Conservation (phyloP, 2,888 invertebrate species). For the Sinopyrophorus schimmeli region DNA sequence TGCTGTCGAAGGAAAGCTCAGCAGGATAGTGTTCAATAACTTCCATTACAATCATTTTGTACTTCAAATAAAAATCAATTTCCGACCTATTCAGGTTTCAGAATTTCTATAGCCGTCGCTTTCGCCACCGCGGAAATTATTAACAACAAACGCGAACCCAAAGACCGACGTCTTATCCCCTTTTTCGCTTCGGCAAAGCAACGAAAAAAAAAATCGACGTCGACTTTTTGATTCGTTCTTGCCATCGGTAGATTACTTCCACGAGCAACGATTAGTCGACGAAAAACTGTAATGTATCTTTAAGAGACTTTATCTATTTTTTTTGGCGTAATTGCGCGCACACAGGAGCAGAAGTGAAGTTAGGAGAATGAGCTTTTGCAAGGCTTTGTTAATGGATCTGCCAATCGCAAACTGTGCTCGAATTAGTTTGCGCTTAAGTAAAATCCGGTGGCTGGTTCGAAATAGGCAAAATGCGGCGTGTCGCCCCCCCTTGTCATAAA, state of each 20-base stretch:
- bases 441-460: conserved; percentile 39
- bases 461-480: conserved; percentile 41
- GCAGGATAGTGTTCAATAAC: conserved; percentile 49
- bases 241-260: too few relatives aligned
- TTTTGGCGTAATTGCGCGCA: conserved; percentile 14
- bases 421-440: conserved; percentile 43
- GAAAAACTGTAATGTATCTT: conserved; percentile 1
- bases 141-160: too few relatives aligned
- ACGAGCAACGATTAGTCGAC: too few relatives aligned
- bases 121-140: conserved; percentile 19
- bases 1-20: conserved; percentile 43
- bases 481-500: conserved; percentile 43
- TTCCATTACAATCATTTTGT: conserved; percentile 49
- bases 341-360: conserved; percentile 15
- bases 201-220: too few relatives aligned
- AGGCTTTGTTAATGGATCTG: conserved; percentile 38
- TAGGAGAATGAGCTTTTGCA: conserved; percentile 24
- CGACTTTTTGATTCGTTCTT: too few relatives aligned
- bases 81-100: conserved; percentile 45
- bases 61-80: conserved; percentile 51
- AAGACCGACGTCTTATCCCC: too few relatives aligned
- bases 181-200: too few relatives aligned
- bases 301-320: conserved; percentile 10
- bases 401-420: conserved; percentile 43
- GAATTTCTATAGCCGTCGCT: conserved; percentile 22